Evolutionary conservation across 2,888 invertebrate genomes (phyloP).

Genomic region (Camponotus fellah): DNA sequence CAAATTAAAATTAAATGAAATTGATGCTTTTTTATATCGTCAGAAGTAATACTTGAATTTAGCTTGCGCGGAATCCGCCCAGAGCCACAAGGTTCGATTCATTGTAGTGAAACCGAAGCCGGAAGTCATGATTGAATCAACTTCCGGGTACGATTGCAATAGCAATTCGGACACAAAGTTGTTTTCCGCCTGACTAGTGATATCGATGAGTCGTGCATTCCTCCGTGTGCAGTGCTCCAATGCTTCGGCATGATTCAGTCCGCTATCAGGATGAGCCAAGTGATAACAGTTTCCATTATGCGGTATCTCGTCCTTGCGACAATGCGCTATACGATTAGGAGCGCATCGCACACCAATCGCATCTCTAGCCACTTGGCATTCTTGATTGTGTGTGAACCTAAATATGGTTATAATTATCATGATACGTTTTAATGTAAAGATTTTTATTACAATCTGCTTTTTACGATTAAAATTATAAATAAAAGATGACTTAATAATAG

Average conservation of each 20-base stretch:
- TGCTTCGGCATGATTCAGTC: conserved; percentile 85
- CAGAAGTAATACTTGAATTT: conserved; percentile 78
- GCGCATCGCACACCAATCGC: conserved; percentile 85
- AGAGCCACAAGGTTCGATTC: conserved; percentile 85
- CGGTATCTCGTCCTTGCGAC: conserved; percentile 86
- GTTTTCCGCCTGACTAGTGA: conserved; percentile 87
- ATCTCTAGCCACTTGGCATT: conserved; percentile 83
- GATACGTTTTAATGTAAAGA: not conserved
- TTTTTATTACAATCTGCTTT: not conserved
- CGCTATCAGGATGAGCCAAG: conserved; percentile 83
- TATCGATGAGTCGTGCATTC: conserved; percentile 86
- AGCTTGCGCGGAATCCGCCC: conserved; percentile 83
- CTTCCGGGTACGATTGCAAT: conserved; percentile 81
- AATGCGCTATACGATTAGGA: conserved; percentile 84
- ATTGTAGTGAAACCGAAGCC: conserved; percentile 86
- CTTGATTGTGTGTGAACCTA: conserved; percentile 80
- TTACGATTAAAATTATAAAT: conserved; percentile 5
- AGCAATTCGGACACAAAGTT: conserved; percentile 88
- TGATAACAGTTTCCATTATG: conserved; percentile 87
- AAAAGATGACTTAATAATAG: not conserved
- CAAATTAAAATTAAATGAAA: not conserved
- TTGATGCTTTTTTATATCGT: not conserved
- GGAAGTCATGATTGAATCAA: conserved; percentile 86
- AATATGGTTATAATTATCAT: not conserved
- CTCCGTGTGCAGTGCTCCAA: conserved; percentile 84